Conservation (phyloP, 2,888 invertebrate species). For the Neuroscelio doddi region DNA sequence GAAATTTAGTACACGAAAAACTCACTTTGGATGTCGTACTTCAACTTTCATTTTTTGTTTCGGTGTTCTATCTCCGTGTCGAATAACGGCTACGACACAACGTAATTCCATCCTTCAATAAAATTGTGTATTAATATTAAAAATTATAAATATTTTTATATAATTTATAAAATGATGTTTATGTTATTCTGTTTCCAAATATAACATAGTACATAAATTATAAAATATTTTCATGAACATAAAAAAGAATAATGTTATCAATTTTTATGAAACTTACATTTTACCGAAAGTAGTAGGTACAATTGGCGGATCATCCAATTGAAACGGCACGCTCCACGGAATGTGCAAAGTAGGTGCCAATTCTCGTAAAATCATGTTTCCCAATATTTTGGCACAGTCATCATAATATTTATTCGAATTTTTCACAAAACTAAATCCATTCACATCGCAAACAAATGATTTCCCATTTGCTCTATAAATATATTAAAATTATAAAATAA, state of each 20-base stretch:
- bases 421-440: constrained; percentile 99
- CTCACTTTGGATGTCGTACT: constrained; percentile 93
- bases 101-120: constrained; percentile 82
- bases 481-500: too few relatives aligned
- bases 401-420: constrained; percentile 99
- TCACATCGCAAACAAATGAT: constrained; percentile 99
- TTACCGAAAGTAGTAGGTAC: constrained; percentile 99
- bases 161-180: neutral
- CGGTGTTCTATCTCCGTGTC: constrained; percentile 98
- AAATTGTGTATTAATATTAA: constrained; percentile 1
- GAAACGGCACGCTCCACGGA: constrained; percentile 98
- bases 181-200: neutral
- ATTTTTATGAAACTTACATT: constrained; percentile 76
- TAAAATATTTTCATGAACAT: neutral
- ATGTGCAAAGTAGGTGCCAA: constrained; percentile 96
- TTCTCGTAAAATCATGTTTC: constrained; percentile 97
- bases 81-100: constrained; percentile 97
- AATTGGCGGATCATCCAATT: constrained; percentile 97
- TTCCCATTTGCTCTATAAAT: constrained; percentile 92
- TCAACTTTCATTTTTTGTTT: constrained; percentile 99
- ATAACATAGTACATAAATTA: neutral
- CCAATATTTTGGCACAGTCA: constrained; percentile 98
- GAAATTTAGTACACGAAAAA: constrained; percentile 22
- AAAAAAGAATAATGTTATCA: constrained; percentile 12
- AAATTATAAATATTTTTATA: constrained; percentile 1